Percentiles rank a stretch among this genome's conserved stretches.
These are phyloP conservation scores for Halictus rubicundus DNA, from an alignment of 1,140 invertebrate species.

Conservation along the genomic window DNA sequence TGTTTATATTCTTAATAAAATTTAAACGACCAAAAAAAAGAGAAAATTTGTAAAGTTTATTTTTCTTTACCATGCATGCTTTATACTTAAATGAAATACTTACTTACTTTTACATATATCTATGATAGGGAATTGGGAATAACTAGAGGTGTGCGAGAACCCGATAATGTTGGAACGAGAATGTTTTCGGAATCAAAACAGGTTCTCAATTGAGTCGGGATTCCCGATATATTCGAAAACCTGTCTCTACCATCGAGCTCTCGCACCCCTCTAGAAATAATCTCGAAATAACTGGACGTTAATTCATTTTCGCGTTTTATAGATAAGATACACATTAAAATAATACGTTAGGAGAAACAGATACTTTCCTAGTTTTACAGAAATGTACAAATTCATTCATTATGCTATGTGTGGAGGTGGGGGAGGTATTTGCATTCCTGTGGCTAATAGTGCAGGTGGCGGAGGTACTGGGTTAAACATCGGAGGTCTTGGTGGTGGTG, in stretches of 20 bases:
- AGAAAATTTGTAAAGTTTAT: slow-evolving; percentile 19
- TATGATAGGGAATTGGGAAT: neutral
- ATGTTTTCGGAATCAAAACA: too few relatives aligned
- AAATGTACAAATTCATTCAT: slow-evolving; percentile 15
- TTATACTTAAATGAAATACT: too few relatives aligned
- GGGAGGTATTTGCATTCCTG: slow-evolving; percentile 84
- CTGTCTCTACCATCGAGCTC: too few relatives aligned
- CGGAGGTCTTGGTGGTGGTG: slow-evolving; percentile 83
- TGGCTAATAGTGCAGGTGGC: slow-evolving; percentile 83
- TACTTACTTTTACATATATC: neutral
- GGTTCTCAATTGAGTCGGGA: too few relatives aligned
- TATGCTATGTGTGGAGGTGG: slow-evolving; percentile 81
- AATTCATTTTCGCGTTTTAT: neutral
- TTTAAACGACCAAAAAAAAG: slow-evolving; percentile 25
- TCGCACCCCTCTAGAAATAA: too few relatives aligned
- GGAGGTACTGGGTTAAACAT: slow-evolving; percentile 87
- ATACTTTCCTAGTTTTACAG: too few relatives aligned
- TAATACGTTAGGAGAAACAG: neutral
- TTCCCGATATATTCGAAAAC: too few relatives aligned
- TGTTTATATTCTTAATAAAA: slow-evolving; percentile 52
- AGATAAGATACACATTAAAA: neutral
- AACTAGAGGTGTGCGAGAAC: too few relatives aligned
- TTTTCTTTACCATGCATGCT: neutral
- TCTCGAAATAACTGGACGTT: too few relatives aligned
- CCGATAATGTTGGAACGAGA: too few relatives aligned